Base-by-base conservation (phyloP, 2,113 vertebrate genomes). In the Takifugu flavidus region DNA sequence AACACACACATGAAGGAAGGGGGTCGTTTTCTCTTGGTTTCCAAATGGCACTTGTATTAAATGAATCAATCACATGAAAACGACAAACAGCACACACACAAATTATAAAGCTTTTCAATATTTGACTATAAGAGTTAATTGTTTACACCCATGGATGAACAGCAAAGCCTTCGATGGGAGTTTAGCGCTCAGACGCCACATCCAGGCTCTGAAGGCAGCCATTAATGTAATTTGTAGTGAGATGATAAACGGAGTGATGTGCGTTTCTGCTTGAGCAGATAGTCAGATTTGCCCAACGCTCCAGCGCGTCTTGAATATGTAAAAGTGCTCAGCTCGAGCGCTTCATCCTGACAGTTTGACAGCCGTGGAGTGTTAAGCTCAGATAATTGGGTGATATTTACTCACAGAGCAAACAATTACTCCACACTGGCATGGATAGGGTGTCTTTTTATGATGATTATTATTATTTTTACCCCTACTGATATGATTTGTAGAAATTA, bases 151-250 rank as follows among this genome's bases (percentile, higher is more conserved):
- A 49, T 72, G 67, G 49, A 56, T 72, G 75, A 78, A 60, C 63
- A 71, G 78, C 66, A 49, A 52, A 52, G 43, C 70, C 55, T 73
- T 74, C 58, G 65, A 65, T 13, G 65, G 66, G 69, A 70, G 65
- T 77, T 71, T 57, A 68, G 70, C 65, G 62, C 31, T 52, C 52
- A 67, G 20, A 64, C 58, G 56, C 70, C 58, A 73, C 65, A 74
- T 42, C 47, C 14, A 79, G 68, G 68, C 66, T 87, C 52, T 70
- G 77, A 82, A 76, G 70, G 80, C 78, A 85, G 69, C 75, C 82
- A 89, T 89, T 89, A 89, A 83, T 85, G 86, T 79, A 85, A 89
- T 90, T 89, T 91, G 87, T 85, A 84, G 83, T 62, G 68, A 84
- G 82, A 86, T 90, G 82, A 88, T 88, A 84, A 87, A 88, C 82